Evolutionary conservation across 2,797 vertebrate species (phyloP), one percentile per base, ranked within the genome.

Genomic region (Lepilemur septentrionalis): DNA sequence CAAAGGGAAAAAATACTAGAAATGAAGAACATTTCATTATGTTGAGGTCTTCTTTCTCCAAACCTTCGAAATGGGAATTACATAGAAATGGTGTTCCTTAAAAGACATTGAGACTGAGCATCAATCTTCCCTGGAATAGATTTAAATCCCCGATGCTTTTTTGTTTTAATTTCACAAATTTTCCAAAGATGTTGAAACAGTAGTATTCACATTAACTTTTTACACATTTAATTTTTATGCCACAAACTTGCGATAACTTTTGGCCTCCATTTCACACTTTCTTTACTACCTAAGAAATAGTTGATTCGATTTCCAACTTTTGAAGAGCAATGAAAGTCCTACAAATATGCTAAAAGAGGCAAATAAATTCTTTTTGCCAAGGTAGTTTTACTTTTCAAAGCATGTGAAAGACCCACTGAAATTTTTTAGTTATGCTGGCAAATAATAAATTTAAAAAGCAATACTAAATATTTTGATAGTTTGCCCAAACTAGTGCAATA

Each of bases 341-440:
- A 82, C 57, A 79, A 93, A 85, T 18, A 52, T 22, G 30, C 28
- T 93, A 83, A 95, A 25, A 57, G 3, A 88, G n/a, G 32, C 28
- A 94, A 79, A 65, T 79, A 35, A 50, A 78, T 78, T 95, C 79
- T 59, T 85, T 92, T 65, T 82, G 35, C 35, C 61, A 89, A 28
- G n/a, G 4, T 4, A 92, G 38, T 84, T 94, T 59, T 92, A 63
- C 32, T 90, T 90, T 87, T 92, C 43, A 90, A 94, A 96, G 63
- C 25, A 63, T 9, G 12, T 35, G 9, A 95, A 13, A 59, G 35
- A 88, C 0, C 9, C 52, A 86, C 18, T 63, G 11, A 87, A 59
- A 96, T 61, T 22, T 81, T 89, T 50, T 38, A 52, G n/a, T 41
- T 84, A 89, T 57, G 25, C 0, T 81, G 41, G n/a, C 72, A 94